A percentile compares a stretch with the other conserved stretches of the same genome.
Evolutionary conservation across 1,140 invertebrate species (phyloP).

Genomic region (Aphaenogaster floridana): DNA sequence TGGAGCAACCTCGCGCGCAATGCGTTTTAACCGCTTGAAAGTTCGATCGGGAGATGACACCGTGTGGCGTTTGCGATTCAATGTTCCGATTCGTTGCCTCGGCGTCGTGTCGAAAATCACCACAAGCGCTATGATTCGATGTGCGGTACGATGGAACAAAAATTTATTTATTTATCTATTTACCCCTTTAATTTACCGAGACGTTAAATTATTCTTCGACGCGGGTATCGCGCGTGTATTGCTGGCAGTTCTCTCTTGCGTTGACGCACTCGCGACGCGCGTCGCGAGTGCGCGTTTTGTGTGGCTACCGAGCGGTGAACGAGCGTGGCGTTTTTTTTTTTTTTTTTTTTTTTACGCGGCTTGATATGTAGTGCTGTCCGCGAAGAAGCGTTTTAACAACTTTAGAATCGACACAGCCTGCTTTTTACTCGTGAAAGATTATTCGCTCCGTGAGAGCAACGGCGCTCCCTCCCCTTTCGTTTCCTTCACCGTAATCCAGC

Average conservation of each 20-base stretch:
- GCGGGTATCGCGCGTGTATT: not conserved
- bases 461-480: not conserved
- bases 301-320: constrained; percentile 33
- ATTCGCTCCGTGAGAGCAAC: constrained; percentile 1
- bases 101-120: not conserved
- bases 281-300: constrained; percentile 3
- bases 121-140: constrained; percentile 17
- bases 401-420: constrained; percentile 64
- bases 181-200: constrained; percentile 14
- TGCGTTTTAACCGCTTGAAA: not conserved
- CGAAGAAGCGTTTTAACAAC: constrained; percentile 54
- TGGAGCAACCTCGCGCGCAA: not conserved
- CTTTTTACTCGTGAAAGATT: constrained; percentile 36
- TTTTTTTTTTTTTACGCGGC: constrained; percentile 24
- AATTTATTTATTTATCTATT: constrained; percentile 9
- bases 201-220: not conserved
- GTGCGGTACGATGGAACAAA: constrained; percentile 11
- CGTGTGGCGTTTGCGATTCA: not conserved
- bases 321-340: constrained; percentile 24
- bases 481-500: not conserved
- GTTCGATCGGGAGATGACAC: not conserved
- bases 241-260: constrained; percentile 29
- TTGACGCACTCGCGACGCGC: not conserved
- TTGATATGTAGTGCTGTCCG: constrained; percentile 57
- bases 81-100: not conserved